Conservation (phyloP, 2,888 invertebrate genomes). For the Seira ritae region DNA sequence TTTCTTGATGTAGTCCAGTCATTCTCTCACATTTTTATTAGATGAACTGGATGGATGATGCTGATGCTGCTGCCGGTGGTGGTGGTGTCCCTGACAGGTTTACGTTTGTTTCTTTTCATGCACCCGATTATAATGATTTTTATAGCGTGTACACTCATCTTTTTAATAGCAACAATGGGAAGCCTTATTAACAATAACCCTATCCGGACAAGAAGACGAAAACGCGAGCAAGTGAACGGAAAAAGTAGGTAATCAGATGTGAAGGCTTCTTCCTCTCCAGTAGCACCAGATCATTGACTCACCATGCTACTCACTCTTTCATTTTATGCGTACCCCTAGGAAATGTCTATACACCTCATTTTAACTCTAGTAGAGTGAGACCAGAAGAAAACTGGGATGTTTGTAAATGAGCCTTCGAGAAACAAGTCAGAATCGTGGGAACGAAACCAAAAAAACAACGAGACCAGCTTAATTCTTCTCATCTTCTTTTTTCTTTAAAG, state of each 20-base stretch:
- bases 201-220: not conserved
- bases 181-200: constrained; percentile 37
- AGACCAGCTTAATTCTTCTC: no score
- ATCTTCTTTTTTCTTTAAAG: no score
- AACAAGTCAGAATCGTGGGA: constrained; percentile 47
- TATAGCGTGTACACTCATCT: constrained; percentile 51
- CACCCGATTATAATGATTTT: constrained; percentile 41
- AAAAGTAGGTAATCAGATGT: constrained; percentile 60
- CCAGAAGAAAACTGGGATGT: constrained; percentile 15
- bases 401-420: constrained; percentile 8
- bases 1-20: no score
- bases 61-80: no score
- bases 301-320: constrained; percentile 24
- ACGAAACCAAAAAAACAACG: constrained; percentile 59
- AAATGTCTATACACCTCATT: constrained; percentile 1
- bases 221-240: constrained; percentile 7
- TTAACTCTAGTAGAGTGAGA: not conserved
- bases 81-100: constrained; percentile 61
- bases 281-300: constrained; percentile 54
- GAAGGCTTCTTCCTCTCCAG: constrained; percentile 55
- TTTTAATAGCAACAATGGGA: no score
- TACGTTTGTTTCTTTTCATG: constrained; percentile 43
- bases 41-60: constrained; percentile 32
- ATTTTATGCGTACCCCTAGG: no score
- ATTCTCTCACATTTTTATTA: no score